Evolutionary conservation across 2,888 invertebrate genomes (phyloP), one percentile per base, ranked within the genome.

Genomic region (Nephrotoma flavescens): DNA sequence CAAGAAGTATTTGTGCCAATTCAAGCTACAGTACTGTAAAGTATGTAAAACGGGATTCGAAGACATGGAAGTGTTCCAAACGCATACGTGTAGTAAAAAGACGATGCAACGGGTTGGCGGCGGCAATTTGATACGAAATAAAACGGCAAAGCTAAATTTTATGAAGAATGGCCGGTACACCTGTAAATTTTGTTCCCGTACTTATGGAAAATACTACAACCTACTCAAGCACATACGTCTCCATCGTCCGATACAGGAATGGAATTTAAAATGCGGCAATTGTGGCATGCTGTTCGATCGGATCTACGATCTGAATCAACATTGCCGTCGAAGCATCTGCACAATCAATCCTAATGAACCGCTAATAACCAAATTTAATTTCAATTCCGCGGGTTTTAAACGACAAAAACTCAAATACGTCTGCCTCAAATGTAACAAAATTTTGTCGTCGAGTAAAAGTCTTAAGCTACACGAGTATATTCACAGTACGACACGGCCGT

Each of bases 1-100:
- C 52, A 89, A 90, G 87, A 90, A 89, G 31, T 91, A 90, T 88
- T 89, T 91, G 85, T 91, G 91, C 42, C 89, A 90, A 83, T 88
- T 89, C 57, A 87, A 87, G 52, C 31, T 86, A 7, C 86, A 87
- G 31, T 47, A 87, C 42, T 71, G 52, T n/a, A 91, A 89, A 87
- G 89, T 89, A 87, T 91, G 91, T 44, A 90, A 90, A 4, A 42
- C n/a, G 6, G 41, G 41, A 7, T 84, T 84, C 15, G 42, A 41
- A 3, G 15, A 42, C 6, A 7, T 84, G 42, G 42, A 84, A 42
- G 6, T 84, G 1, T 42, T 84, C 5, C 41, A n/a, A 42, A 41
- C 42, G 42, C 84, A 84, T 84, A 9, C 3, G 9, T 84, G 84
- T n/a, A 41, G 3, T 84, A 45, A 86, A 57, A 83, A 86, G 71